A percentile compares a stretch with the other conserved stretches of the same genome.
Evolutionary conservation across 2,113 vertebrate species (phyloP).

Genomic region (Zeus faber): DNA sequence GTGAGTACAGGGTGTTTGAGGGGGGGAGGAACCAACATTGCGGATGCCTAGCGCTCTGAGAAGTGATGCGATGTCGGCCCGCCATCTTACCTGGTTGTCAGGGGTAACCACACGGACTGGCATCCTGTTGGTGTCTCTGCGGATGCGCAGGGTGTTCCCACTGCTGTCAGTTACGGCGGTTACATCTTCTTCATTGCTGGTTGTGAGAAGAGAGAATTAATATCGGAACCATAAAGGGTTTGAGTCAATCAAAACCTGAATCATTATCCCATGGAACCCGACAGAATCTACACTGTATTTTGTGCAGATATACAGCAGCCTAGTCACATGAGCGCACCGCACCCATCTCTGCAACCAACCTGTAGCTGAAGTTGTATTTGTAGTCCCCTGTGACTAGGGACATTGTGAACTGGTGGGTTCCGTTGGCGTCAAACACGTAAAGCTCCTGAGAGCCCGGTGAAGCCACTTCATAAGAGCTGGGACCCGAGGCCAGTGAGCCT

Average conservation of each 20-base stretch:
- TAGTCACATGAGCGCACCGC: no score
- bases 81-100: slow-evolving; percentile 94
- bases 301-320: no score
- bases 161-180: slow-evolving; percentile 94
- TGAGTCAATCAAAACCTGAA: not conserved
- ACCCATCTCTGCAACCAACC: slow-evolving; percentile 39
- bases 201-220: not conserved
- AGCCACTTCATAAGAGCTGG: slow-evolving; percentile 89
- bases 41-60: not conserved
- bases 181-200: slow-evolving; percentile 92
- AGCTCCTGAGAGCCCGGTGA: slow-evolving; percentile 93
- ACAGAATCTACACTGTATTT: no score
- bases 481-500: slow-evolving; percentile 70
- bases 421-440: slow-evolving; percentile 94
- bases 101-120: slow-evolving; percentile 94
- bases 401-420: slow-evolving; percentile 93
- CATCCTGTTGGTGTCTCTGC: slow-evolving; percentile 93
- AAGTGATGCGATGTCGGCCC: no score
- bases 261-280: not conserved
- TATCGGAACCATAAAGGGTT: no score
- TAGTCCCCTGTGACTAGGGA: slow-evolving; percentile 94
- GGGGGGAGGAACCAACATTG: not conserved
- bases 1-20: not conserved
- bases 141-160: slow-evolving; percentile 90
- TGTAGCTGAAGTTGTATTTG: slow-evolving; percentile 97